These are phyloP conservation scores for Anoura caudifer DNA, from an alignment of 2,113 vertebrate species.

Conservation along the genomic window DNA sequence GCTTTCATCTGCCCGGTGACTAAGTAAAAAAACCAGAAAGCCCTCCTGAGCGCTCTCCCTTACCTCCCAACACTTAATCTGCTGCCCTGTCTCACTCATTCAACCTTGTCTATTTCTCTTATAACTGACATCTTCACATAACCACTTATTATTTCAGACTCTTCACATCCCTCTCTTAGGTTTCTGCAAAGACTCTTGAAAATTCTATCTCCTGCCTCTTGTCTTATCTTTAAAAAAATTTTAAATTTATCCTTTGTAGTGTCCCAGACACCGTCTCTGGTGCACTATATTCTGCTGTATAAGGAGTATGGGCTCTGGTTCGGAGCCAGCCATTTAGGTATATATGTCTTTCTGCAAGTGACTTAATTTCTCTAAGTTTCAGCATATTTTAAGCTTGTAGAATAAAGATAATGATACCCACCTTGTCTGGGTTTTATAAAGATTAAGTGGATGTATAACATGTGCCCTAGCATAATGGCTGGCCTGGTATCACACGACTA, in stretches of 20 bases:
- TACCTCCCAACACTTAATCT: background rate
- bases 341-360: background rate
- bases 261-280: background rate
- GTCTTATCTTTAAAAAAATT: background rate
- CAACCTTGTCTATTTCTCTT: background rate
- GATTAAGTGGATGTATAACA: background rate
- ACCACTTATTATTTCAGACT: background rate
- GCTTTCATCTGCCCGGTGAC: background rate
- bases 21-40: background rate
- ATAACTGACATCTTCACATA: background rate
- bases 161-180: background rate
- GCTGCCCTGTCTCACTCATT: background rate
- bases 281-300: background rate
- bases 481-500: background rate
- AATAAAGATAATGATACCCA: background rate
- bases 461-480: background rate
- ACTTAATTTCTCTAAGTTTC: background rate
- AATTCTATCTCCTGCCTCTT: background rate
- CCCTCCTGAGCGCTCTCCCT: background rate
- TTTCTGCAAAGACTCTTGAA: background rate
- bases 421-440: background rate
- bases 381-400: background rate
- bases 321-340: background rate
- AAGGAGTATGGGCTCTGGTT: background rate
- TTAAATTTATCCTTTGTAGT: background rate